A percentile compares a stretch with the other conserved stretches of the same genome.
Conservation (phyloP, 64 coral and sea anemone species). For the Montipora foliosa region DNA sequence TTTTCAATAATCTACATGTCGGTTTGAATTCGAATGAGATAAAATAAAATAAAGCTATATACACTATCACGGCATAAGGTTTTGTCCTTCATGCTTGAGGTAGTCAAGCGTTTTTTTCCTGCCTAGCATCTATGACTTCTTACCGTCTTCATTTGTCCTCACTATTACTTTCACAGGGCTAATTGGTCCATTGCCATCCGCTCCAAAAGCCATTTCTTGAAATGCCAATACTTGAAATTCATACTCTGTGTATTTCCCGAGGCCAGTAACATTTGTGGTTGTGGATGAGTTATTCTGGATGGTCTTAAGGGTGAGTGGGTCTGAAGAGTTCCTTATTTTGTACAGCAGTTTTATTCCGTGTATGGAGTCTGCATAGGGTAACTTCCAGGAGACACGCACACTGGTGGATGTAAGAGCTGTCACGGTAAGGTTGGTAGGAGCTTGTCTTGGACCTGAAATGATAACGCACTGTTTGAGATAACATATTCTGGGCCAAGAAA, state of each 20-base stretch:
- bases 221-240: slow-evolving; percentile 44
- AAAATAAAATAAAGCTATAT: no score
- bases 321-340: background rate
- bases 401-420: background rate
- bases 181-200: background rate
- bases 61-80: no score
- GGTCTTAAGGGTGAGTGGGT: background rate
- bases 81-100: no score
- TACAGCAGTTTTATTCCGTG: slow-evolving; percentile 7
- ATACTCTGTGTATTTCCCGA: slow-evolving; percentile 3
- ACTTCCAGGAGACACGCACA: background rate
- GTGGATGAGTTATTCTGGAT: background rate
- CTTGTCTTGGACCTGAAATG: background rate
- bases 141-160: slow-evolving; percentile 13
- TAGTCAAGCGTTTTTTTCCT: no score
- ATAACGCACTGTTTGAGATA: background rate
- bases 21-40: no score
- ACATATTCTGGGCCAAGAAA: background rate
- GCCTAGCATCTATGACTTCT: background rate
- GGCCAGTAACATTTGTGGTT: background rate
- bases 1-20: no score
- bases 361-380: background rate
- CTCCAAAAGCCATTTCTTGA: background rate
- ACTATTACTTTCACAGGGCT: background rate
- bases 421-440: background rate